These are phyloP conservation scores for Dunckerocampus dactyliophorus DNA, from an alignment of 2,113 vertebrate genomes.

Conservation along the genomic window DNA sequence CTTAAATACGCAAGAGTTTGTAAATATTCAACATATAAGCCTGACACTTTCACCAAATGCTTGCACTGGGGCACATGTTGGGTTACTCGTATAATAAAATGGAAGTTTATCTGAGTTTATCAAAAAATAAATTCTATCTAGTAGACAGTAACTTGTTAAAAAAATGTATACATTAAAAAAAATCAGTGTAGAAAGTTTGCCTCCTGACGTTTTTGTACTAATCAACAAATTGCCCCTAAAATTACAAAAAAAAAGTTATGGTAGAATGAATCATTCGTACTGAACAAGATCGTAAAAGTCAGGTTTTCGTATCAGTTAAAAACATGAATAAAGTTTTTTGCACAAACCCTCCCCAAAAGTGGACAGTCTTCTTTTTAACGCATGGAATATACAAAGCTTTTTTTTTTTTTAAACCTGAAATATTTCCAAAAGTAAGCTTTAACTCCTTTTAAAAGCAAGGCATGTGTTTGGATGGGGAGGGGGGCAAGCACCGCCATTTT, in stretches of 20 bases:
- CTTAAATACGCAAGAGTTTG: background rate
- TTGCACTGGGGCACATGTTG: background rate
- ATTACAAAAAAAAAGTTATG: background rate
- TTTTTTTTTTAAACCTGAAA: background rate
- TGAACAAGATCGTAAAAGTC: background rate
- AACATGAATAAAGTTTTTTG: background rate
- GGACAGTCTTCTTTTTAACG: background rate
- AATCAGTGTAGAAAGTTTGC: too few relatives aligned
- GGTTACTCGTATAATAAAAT: background rate
- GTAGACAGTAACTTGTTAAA: too few relatives aligned
- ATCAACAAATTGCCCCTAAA: background rate
- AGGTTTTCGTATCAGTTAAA: constrained; percentile 1
- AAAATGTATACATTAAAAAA: too few relatives aligned
- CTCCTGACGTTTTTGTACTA: too few relatives aligned
- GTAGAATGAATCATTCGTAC: background rate
- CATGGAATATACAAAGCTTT: background rate
- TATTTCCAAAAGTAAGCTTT: background rate
- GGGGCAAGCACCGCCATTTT: constrained; percentile 68
- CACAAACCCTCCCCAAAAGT: background rate
- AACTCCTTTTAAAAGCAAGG: constrained; percentile 1
- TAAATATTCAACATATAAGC: constrained; percentile 26
- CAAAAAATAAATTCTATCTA: too few relatives aligned
- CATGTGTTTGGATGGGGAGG: constrained; percentile 23
- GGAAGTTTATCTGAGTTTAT: too few relatives aligned
- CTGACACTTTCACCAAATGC: constrained; percentile 15